Evolutionary conservation across 2,888 invertebrate genomes (phyloP).

Genomic region (Lysandra bellargus): DNA sequence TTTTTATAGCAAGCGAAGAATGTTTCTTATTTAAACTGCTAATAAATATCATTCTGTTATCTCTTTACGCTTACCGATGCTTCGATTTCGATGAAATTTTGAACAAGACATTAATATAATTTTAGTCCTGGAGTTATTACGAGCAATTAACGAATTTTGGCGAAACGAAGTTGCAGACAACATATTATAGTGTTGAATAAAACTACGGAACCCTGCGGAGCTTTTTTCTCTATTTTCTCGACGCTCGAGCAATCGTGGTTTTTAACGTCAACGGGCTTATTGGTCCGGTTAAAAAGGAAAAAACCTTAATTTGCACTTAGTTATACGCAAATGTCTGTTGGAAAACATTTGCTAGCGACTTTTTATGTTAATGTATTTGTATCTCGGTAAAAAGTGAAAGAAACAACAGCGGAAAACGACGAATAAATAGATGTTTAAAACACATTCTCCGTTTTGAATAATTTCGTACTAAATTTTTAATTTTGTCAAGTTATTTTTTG

Average conservation of each 20-base stretch:
- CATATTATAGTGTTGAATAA: neutral
- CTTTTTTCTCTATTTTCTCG: constrained; percentile 28
- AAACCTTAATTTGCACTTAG: constrained; percentile 31
- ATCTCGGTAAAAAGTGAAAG: neutral
- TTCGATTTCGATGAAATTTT: too few species aligned
- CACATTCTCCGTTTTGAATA: neutral
- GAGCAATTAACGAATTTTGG: too few species aligned
- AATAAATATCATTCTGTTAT: too few species aligned
- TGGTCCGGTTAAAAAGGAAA: constrained; percentile 33
- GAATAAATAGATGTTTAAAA: too few species aligned
- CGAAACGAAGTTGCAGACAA: too few species aligned
- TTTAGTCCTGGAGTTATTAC: too few species aligned
- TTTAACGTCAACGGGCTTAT: constrained; percentile 38
- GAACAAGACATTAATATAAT: too few species aligned
- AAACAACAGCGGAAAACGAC: neutral
- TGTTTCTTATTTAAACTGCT: too few species aligned
- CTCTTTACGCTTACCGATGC: too few species aligned
- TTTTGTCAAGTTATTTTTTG: too few species aligned
- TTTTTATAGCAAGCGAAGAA: too few species aligned
- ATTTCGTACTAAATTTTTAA: too few species aligned
- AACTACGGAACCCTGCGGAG: constrained; percentile 18
- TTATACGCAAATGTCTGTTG: constrained; percentile 30
- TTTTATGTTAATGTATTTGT: neutral
- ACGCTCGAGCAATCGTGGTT: constrained; percentile 36
- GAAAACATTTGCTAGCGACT: neutral